Evolutionary conservation across 2,888 invertebrate species (phyloP).

Genomic region (Platycnemis pennipes): DNA sequence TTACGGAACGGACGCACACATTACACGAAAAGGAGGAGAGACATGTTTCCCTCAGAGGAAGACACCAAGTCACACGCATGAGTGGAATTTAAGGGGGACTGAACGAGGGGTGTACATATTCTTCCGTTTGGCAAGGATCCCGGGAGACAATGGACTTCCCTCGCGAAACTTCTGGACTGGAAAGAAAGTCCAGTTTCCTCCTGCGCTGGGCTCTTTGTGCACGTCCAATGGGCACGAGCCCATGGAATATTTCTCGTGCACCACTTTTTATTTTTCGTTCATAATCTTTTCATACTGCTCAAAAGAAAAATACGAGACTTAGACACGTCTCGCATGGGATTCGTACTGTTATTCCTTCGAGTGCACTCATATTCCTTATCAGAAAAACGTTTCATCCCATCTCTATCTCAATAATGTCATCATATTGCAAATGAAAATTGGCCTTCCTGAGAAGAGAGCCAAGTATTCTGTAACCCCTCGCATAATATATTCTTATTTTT

Average conservation of each 20-base stretch:
- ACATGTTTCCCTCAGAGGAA: background rate
- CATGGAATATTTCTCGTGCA: conserved; percentile 1
- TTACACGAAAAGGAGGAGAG: background rate
- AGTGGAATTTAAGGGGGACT: background rate
- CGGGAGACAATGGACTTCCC: conserved; percentile 40
- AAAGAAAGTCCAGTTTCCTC: conserved; percentile 52
- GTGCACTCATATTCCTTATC: background rate
- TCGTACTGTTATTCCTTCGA: background rate
- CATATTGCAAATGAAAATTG: conserved; percentile 20
- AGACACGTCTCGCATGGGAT: too few species aligned
- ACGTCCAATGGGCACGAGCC: conserved; percentile 15
- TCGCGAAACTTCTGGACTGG: conserved; percentile 58
- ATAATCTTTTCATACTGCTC: too few species aligned
- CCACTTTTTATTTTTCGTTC: conserved; percentile 40
- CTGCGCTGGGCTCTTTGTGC: conserved; percentile 35
- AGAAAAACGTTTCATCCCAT: background rate
- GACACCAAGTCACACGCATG: background rate
- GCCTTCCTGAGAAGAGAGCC: background rate
- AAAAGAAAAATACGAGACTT: too few species aligned
- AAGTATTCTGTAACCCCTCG: too few species aligned
- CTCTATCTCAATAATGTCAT: conserved; percentile 20
- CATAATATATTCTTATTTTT: too few species aligned
- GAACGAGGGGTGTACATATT: background rate
- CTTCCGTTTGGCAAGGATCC: conserved; percentile 28
- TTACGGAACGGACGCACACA: conserved; percentile 8